Conservation (phyloP, 2,797 vertebrate species). For the Pangasius mekongensis region DNA sequence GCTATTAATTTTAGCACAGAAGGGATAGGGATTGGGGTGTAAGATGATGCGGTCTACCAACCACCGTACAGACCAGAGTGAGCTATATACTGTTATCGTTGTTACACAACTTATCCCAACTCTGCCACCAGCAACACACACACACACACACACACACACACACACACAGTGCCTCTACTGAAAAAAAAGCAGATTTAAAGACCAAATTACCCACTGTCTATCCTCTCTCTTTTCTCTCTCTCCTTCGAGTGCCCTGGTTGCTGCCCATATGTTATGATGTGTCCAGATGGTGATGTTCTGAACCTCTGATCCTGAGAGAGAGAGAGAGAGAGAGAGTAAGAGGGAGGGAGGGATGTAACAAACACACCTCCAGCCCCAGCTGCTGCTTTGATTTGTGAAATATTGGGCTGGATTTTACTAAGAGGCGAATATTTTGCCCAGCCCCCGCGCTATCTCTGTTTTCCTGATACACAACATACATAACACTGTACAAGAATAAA, state of each 20-base stretch:
- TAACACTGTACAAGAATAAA: background rate
- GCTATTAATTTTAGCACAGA: background rate
- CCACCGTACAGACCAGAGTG: background rate
- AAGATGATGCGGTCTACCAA: background rate
- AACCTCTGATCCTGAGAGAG: constrained; percentile 69
- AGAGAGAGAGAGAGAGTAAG: constrained; percentile 54
- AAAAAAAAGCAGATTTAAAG: background rate
- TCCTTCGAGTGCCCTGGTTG: constrained; percentile 62
- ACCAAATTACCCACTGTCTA: background rate
- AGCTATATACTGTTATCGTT: background rate
- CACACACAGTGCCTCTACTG: background rate
- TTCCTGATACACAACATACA: background rate
- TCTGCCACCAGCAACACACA: background rate
- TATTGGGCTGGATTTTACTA: constrained; percentile 47
- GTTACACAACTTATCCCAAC: background rate
- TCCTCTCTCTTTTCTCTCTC: constrained; percentile 3
- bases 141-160: background rate
- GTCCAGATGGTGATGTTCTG: constrained; percentile 80
- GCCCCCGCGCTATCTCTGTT: background rate
- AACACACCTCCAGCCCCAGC: constrained; percentile 75
- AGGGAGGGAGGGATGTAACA: constrained; percentile 68
- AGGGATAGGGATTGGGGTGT: background rate
- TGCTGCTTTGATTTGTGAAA: constrained; percentile 72
- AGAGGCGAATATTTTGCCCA: constrained; percentile 1
- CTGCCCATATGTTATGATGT: constrained; percentile 78